phyloP scores from a whole-genome alignment of 2,113 vertebrate genomes.

The Gorilla gorilla region DNA sequence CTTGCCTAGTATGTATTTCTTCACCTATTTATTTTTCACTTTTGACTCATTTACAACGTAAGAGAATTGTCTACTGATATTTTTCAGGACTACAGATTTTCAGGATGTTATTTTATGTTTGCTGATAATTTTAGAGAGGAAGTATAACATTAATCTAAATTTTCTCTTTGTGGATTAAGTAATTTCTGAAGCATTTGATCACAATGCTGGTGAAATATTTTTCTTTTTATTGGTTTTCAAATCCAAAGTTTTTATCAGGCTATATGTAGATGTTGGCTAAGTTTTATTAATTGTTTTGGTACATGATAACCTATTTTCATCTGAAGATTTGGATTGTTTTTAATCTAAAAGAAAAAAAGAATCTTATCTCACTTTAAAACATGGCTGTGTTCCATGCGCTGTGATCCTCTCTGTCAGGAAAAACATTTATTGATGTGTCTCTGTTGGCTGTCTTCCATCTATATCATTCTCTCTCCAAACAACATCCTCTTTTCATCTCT shows the following conservation, averaged over 20 bases:
- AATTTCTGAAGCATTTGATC: background rate
- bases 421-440: background rate
- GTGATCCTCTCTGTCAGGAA: background rate
- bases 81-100: background rate
- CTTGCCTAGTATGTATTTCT: background rate
- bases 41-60: background rate
- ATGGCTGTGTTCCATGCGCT: background rate
- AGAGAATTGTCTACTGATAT: background rate
- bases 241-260: background rate
- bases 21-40: background rate
- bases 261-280: background rate
- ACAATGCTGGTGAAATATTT: background rate
- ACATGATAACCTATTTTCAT: background rate
- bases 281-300: slow-evolving; percentile 13
- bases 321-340: background rate
- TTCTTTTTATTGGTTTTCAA: slow-evolving; percentile 9
- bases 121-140: background rate
- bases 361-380: background rate
- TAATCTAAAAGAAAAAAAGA: background rate
- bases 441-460: background rate
- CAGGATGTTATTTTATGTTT: background rate
- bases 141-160: background rate
- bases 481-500: slow-evolving; percentile 11
- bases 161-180: background rate
- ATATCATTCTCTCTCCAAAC: background rate